These are phyloP conservation scores for Trichonephila inaurata DNA, from an alignment of 1,140 invertebrate species.

Conservation along the genomic window DNA sequence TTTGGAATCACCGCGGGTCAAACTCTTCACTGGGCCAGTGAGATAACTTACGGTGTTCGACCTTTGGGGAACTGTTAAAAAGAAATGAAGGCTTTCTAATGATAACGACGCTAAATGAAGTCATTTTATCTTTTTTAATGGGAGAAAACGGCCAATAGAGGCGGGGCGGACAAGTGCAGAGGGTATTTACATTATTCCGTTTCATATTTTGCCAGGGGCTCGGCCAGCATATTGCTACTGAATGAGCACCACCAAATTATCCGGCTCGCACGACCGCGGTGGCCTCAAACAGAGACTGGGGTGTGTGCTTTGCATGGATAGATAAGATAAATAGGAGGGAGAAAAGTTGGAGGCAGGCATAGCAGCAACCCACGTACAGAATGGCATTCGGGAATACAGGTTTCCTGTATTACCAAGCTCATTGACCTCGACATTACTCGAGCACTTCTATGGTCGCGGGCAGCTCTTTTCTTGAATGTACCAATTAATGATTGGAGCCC, in stretches of 20 bases:
- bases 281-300: conserved; percentile 71
- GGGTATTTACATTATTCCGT: conserved; percentile 71
- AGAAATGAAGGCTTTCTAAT: conserved; percentile 39
- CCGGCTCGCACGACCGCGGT: conserved; percentile 50
- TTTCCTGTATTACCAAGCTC: conserved; percentile 70
- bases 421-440: conserved; percentile 73
- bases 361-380: conserved; percentile 69
- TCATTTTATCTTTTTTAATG: conserved; percentile 71
- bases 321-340: conserved; percentile 65
- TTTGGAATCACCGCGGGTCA: conserved; percentile 16
- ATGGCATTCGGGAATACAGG: conserved; percentile 71
- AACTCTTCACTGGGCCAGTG: too few relatives aligned
- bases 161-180: conserved; percentile 41
- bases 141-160: conserved; percentile 57
- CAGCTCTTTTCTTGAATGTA: conserved; percentile 65
- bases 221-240: conserved; percentile 40
- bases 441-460: conserved; percentile 25
- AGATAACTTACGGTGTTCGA: conserved; percentile 35
- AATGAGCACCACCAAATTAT: conserved; percentile 67
- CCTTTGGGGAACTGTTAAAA: conserved; percentile 71
- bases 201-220: conserved; percentile 71
- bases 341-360: not conserved
- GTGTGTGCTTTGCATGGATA: conserved; percentile 46
- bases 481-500: conserved; percentile 70
- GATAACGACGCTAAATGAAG: conserved; percentile 6